phyloP scores from a whole-genome alignment of 2,797 vertebrate species.

The Pantherophis vulpinus region DNA sequence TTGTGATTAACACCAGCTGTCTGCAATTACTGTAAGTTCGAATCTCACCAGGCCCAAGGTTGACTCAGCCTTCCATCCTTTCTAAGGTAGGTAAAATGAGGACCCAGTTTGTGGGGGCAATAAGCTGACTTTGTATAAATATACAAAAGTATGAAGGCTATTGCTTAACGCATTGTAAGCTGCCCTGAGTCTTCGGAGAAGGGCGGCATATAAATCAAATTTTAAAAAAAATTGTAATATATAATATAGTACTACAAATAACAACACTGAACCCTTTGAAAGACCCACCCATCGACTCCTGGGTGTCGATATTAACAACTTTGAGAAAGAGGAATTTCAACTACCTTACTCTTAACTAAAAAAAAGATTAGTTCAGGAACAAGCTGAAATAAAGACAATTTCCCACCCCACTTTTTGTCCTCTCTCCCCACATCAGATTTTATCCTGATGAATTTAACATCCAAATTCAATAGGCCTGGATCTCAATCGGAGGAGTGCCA shows the following conservation, averaged over 20 bases:
- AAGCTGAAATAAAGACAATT: neutral
- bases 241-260: neutral
- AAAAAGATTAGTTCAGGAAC: neutral
- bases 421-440: neutral
- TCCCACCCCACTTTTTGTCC: fast-evolving
- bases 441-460: neutral
- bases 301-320: neutral
- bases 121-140: too few species aligned
- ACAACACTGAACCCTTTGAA: neutral
- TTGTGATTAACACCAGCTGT: too few species aligned
- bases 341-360: neutral
- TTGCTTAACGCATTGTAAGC: too few species aligned
- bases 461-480: neutral
- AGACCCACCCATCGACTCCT: neutral
- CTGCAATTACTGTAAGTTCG: too few species aligned
- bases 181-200: too few species aligned
- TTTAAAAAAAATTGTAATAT: neutral
- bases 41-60: too few species aligned
- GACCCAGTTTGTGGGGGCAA: too few species aligned
- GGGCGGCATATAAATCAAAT: too few species aligned
- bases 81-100: too few species aligned
- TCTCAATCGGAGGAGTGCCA: neutral
- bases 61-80: too few species aligned
- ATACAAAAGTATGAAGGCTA: too few species aligned
- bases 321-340: neutral